Conservation (phyloP, 2,113 vertebrate genomes). For the Crocuta crocuta region DNA sequence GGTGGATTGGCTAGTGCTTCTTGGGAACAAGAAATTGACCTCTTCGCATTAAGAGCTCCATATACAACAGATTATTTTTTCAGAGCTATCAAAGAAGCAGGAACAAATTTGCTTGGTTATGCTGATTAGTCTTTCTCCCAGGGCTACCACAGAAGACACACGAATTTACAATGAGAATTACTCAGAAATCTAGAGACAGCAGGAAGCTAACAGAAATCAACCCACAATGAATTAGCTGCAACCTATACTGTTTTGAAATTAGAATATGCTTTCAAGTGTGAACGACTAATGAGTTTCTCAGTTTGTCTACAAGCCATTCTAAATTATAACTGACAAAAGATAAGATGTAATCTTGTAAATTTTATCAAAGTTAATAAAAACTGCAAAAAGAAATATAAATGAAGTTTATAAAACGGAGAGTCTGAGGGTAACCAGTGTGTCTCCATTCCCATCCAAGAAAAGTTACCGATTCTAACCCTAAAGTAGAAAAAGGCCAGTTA, state of each 20-base stretch:
- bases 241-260: conserved; percentile 45
- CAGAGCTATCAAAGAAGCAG: conserved; percentile 36
- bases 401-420: background rate
- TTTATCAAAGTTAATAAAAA: conserved; percentile 48
- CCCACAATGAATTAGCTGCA: background rate
- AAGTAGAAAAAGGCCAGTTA: background rate
- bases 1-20: background rate
- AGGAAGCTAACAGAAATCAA: conserved; percentile 36
- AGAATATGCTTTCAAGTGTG: conserved; percentile 41
- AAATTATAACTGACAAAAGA: conserved; percentile 34
- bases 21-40: conserved; percentile 17
- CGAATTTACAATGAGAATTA: background rate
- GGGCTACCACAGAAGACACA: background rate
- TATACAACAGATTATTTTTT: background rate
- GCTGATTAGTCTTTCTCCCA: conserved; percentile 26
- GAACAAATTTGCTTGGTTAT: conserved; percentile 39
- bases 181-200: background rate
- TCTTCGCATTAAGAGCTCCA: background rate
- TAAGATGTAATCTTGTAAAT: background rate
- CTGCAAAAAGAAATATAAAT: conserved; percentile 10
- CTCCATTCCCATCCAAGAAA: background rate
- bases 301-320: conserved; percentile 39
- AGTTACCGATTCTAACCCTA: background rate
- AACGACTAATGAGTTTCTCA: background rate
- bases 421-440: background rate